Percentiles rank a stretch among this genome's conserved stretches.
phyloP scores from a whole-genome alignment of 2,113 vertebrate genomes.

The Psettodes erumei region DNA sequence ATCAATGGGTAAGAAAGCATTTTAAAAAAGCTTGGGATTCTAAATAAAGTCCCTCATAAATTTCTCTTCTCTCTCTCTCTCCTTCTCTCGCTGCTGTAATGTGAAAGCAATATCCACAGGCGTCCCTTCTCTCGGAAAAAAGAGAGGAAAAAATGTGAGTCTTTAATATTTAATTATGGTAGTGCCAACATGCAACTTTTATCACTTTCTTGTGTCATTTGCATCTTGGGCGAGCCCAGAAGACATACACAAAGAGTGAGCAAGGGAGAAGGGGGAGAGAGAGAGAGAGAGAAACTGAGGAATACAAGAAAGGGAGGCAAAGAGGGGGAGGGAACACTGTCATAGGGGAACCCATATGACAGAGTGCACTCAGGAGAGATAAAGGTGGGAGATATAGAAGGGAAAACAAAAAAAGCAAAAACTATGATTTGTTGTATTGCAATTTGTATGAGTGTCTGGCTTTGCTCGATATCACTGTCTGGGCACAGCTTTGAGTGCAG shows the following conservation, averaged over 20 bases:
- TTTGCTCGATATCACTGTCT: conserved; percentile 2
- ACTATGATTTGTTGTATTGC: not conserved
- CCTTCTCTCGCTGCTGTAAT: conserved; percentile 71
- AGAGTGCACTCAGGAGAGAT: conserved; percentile 48
- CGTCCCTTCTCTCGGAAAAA: conserved; percentile 65
- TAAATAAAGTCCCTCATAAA: conserved; percentile 73
- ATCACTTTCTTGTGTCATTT: conserved; percentile 84
- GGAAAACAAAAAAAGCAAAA: conserved; percentile 36
- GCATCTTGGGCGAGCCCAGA: conserved; percentile 79
- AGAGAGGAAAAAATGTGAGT: conserved; percentile 54
- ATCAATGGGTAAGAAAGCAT: conserved; percentile 59
- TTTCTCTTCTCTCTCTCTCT: no score
- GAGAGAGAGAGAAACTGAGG: conserved; percentile 30
- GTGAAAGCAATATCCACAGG: conserved; percentile 83
- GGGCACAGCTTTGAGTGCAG: not conserved
- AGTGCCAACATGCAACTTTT: conserved; percentile 84
- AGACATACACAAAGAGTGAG: conserved; percentile 68
- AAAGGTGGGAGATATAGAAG: conserved; percentile 43
- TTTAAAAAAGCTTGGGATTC: conserved; percentile 66
- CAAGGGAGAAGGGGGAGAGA: conserved; percentile 31
- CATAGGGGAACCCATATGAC: conserved; percentile 53
- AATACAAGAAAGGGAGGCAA: conserved; percentile 49
- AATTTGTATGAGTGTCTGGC: conserved; percentile 16
- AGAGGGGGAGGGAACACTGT: conserved; percentile 38
- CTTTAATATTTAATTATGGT: conserved; percentile 86